A percentile compares a stretch with the other conserved stretches of the same genome.
Evolutionary conservation across 92 coral and sea anemone species (phyloP).

Genomic region (Ricordea florida): DNA sequence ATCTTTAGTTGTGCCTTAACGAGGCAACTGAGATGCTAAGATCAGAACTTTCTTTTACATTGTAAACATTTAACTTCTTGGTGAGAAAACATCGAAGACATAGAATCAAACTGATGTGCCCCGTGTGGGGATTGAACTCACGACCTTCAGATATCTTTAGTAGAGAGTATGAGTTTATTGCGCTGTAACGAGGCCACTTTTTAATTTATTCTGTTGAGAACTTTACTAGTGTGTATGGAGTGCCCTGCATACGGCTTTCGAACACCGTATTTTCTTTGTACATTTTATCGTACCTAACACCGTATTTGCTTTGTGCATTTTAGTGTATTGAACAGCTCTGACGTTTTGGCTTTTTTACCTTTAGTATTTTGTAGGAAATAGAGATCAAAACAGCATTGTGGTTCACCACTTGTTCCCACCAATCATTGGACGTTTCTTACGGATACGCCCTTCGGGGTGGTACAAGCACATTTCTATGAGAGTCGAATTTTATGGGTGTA

Average conservation of each 20-base stretch:
- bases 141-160: constrained; percentile 82
- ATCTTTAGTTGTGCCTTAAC: too few species aligned
- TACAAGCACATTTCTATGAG: constrained; percentile 61
- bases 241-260: too few species aligned
- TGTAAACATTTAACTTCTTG: too few species aligned
- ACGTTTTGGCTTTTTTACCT: neutral
- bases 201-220: neutral
- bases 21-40: too few species aligned
- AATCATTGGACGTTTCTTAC: constrained; percentile 43
- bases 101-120: constrained; percentile 23
- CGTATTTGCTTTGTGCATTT: too few species aligned
- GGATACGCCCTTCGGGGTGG: constrained; percentile 65
- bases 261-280: too few species aligned
- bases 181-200: constrained; percentile 69
- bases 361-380: constrained; percentile 59
- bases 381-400: constrained; percentile 56
- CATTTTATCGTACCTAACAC: too few species aligned
- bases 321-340: too few species aligned
- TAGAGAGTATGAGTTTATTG: constrained; percentile 51
- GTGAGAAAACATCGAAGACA: too few species aligned
- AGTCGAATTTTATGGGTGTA: constrained; percentile 61
- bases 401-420: constrained; percentile 66
- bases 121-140: constrained; percentile 89
- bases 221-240: neutral
- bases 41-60: too few species aligned